A percentile compares a stretch with the other conserved stretches of the same genome.
These are phyloP conservation scores for Steromphala cineraria DNA, from an alignment of 2,888 invertebrate genomes.

Conservation along the genomic window DNA sequence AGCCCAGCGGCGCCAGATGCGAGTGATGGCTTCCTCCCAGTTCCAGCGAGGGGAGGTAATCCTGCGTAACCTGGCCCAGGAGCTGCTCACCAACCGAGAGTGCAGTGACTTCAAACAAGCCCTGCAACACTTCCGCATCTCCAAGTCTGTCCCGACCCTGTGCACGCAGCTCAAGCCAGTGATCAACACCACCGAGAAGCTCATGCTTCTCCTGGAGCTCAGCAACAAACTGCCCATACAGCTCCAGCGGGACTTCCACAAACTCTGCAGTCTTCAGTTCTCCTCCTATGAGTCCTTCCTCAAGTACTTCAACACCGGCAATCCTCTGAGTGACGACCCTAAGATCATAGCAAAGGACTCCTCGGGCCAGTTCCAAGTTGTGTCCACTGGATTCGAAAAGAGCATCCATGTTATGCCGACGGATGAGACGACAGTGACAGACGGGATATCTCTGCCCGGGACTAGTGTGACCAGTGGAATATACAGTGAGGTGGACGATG, in stretches of 20 bases:
- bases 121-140: constrained; percentile 59
- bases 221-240: constrained; percentile 52
- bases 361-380: constrained; percentile 57
- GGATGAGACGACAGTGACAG: constrained; percentile 25
- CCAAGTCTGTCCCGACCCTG: constrained; percentile 56
- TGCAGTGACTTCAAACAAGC: constrained; percentile 55
- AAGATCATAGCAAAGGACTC: constrained; percentile 60
- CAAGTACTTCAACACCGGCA: constrained; percentile 52
- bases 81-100: constrained; percentile 55
- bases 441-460: constrained; percentile 47
- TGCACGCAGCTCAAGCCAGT: constrained; percentile 57
- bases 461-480: constrained; percentile 58
- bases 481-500: constrained; percentile 39
- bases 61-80: constrained; percentile 56
- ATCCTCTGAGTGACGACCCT: constrained; percentile 45
- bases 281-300: constrained; percentile 59
- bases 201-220: constrained; percentile 61
- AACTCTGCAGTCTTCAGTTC: constrained; percentile 60
- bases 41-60: constrained; percentile 47
- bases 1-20: constrained; percentile 30
- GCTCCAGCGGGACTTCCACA: constrained; percentile 61
- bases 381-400: constrained; percentile 56
- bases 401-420: constrained; percentile 24
- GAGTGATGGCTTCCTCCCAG: constrained; percentile 38
- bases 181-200: constrained; percentile 59